Conservation (phyloP, 2,113 vertebrate genomes). For the Diphyllodes magnificus region DNA sequence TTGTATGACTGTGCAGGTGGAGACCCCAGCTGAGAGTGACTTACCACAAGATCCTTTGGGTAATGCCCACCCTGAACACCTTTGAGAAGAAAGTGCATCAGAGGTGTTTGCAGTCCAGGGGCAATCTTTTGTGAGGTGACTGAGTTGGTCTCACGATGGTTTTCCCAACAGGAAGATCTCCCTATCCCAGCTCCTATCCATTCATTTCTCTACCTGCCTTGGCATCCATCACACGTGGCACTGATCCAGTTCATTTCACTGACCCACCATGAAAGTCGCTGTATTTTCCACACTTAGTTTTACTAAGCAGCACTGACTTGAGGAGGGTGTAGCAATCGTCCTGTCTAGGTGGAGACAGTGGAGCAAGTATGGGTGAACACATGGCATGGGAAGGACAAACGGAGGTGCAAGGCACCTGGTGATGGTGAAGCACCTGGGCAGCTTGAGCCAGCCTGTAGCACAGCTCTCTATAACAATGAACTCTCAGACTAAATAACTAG, state of each 20-base stretch:
- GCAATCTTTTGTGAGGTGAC: neutral
- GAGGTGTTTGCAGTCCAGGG: neutral
- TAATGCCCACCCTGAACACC: neutral
- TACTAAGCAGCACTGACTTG: neutral
- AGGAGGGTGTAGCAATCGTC: neutral
- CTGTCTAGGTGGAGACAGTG: neutral
- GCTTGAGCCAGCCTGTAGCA: neutral
- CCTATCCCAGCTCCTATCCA: neutral
- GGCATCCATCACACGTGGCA: fast-evolving
- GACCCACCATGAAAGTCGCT: neutral
- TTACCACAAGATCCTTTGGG: neutral
- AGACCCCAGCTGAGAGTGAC: neutral
- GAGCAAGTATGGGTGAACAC: neutral
- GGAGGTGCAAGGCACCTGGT: neutral
- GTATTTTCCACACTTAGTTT: neutral
- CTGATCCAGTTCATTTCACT: neutral
- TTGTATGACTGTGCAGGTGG: neutral
- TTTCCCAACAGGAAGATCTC: neutral
- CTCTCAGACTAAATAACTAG: neutral
- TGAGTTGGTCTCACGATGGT: neutral
- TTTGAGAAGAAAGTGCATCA: neutral
- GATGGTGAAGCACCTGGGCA: fast-evolving
- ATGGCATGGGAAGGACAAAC: neutral
- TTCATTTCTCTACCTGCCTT: neutral
- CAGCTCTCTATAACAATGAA: neutral